These are phyloP conservation scores for Halocaridina rubra DNA, from an alignment of 2,888 invertebrate species.

Conservation along the genomic window DNA sequence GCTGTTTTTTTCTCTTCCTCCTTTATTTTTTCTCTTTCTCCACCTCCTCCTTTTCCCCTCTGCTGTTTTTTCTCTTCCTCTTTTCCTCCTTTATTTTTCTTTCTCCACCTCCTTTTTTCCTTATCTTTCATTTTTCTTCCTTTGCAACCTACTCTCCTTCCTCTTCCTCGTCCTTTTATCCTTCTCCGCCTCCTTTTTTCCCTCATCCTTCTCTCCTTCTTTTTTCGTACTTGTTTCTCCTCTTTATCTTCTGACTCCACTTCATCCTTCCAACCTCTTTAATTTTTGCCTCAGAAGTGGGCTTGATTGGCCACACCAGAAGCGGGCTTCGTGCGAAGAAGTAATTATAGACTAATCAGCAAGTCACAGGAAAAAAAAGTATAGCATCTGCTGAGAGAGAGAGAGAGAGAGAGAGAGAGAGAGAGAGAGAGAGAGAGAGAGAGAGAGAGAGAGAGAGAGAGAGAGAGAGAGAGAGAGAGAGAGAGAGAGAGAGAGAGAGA, in stretches of 20 bases:
- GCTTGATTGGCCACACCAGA: background rate
- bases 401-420: background rate
- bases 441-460: constrained; percentile 8
- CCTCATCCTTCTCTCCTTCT: background rate
- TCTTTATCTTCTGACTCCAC: background rate
- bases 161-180: background rate
- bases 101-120: background rate
- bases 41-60: background rate
- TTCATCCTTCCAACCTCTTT: background rate
- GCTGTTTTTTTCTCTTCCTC: background rate
- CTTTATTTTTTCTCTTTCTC: background rate
- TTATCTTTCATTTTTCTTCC: background rate
- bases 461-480: background rate
- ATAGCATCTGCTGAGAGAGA: background rate
- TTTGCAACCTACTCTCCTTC: background rate
- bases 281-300: background rate
- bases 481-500: constrained; percentile 10
- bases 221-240: background rate
- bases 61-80: background rate
- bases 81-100: background rate
- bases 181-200: background rate
- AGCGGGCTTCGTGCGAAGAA: background rate
- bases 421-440: constrained; percentile 6
- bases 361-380: background rate
- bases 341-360: background rate